phyloP scores from a whole-genome alignment of 2,797 vertebrate genomes.

The Alfaro cultratus region DNA sequence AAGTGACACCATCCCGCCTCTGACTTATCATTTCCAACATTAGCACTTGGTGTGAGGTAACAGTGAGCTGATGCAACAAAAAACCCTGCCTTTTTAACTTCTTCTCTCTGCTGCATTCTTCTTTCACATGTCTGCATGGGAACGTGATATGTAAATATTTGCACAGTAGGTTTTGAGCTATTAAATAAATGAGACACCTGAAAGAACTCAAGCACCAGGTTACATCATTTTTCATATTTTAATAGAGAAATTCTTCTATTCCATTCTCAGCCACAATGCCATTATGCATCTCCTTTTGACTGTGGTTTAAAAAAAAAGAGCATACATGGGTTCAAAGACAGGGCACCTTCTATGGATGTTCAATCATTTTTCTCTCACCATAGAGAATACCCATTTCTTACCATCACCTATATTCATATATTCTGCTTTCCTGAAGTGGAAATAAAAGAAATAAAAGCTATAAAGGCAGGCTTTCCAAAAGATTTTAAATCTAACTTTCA shows the following conservation, averaged over 20 bases:
- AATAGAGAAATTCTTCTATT: conserved; percentile 11
- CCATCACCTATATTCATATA: conserved; percentile 33
- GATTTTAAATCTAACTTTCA: conserved; percentile 41
- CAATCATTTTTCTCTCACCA: conserved; percentile 35
- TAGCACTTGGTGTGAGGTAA: conserved; percentile 52
- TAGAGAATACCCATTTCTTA: conserved; percentile 34
- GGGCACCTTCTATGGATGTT: conserved; percentile 43
- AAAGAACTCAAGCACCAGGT: conserved; percentile 37
- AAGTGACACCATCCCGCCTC: conserved; percentile 67
- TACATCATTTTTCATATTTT: conserved; percentile 46
- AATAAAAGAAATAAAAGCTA: conserved; percentile 35
- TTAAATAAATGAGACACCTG: conserved; percentile 38
- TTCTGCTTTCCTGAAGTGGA: conserved; percentile 39
- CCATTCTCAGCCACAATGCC: conserved; percentile 16
- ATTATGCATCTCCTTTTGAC: conserved; percentile 14
- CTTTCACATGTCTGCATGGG: conserved; percentile 25
- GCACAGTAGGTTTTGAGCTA: conserved; percentile 19
- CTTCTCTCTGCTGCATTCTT: conserved; percentile 44
- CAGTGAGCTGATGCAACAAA: conserved; percentile 36
- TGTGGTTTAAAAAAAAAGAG: conserved; percentile 34
- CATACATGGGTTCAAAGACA: conserved; percentile 58
- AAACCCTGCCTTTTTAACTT: conserved; percentile 39
- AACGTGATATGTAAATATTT: conserved; percentile 22
- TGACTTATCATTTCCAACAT: conserved; percentile 64
- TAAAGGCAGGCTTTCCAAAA: conserved; percentile 35